Percentiles rank a stretch among this genome's conserved stretches.
Conservation (phyloP, 2,888 invertebrate genomes). For the Deladenus siricidicola region DNA sequence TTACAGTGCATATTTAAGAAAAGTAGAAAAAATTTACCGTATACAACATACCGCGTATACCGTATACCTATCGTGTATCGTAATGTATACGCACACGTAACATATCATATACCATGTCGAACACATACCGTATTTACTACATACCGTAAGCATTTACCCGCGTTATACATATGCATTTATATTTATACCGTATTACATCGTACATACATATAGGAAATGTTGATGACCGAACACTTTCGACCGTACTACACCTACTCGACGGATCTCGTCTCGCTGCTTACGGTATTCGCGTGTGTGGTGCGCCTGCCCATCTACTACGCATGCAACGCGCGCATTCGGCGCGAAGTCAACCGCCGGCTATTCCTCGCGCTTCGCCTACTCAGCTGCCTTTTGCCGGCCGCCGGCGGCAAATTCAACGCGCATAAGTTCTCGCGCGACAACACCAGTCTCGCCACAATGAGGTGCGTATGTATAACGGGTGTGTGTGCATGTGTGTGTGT, state of each 20-base stretch:
- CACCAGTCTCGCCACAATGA: conserved; percentile 29
- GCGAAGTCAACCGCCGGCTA: conserved; percentile 23
- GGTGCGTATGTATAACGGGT: neutral
- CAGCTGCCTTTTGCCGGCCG: neutral
- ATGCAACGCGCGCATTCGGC: conserved; percentile 37
- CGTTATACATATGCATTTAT: neutral
- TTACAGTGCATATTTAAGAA: no score
- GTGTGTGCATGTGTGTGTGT: no score
- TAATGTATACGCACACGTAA: no score
- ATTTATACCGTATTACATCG: no score
- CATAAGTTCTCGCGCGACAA: conserved; percentile 19
- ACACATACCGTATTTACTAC: no score
- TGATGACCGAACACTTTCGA: conserved; percentile 34
- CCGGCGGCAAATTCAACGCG: neutral
- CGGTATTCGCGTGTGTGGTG: conserved; percentile 38
- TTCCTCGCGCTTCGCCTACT: conserved; percentile 11
- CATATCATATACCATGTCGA: no score
- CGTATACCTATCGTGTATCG: no score
- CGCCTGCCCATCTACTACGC: conserved; percentile 46
- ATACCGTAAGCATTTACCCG: neutral
- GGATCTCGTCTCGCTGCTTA: conserved; percentile 43
- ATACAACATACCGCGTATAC: no score
- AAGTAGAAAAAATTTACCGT: no score
- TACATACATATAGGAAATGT: conserved; percentile 22
- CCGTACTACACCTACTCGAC: conserved; percentile 43